Conservation (phyloP, 2,797 vertebrate genomes). For the Myotis planiceps region DNA sequence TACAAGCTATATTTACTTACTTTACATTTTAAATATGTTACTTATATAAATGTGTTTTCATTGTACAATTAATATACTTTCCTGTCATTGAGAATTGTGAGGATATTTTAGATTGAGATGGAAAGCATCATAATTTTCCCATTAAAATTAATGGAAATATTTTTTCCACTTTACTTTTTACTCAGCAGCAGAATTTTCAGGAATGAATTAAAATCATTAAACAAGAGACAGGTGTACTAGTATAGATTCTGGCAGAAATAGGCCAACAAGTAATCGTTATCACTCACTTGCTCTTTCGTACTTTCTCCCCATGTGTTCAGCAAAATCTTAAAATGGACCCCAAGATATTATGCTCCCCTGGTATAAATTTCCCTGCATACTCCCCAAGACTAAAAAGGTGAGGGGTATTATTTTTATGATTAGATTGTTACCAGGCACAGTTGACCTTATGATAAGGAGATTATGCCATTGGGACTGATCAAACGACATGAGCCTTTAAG, state of each 20-base stretch:
- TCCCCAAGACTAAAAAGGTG: background rate
- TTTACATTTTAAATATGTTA: background rate
- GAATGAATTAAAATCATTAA: constrained; percentile 12
- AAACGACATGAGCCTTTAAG: background rate
- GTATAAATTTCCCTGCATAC: background rate
- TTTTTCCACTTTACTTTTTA: background rate
- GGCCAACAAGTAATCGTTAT: background rate
- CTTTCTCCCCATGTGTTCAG: background rate
- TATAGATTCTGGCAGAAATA: background rate
- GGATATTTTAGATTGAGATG: background rate
- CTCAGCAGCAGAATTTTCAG: background rate
- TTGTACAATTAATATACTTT: background rate
- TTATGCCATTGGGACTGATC: background rate
- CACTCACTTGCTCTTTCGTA: background rate
- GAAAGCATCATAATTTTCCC: background rate
- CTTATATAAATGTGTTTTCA: constrained; percentile 5
- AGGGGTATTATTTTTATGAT: background rate
- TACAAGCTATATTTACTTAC: background rate
- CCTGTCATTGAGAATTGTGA: background rate
- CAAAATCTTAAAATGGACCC: background rate
- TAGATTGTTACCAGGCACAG: background rate
- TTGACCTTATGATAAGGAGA: background rate
- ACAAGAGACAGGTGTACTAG: background rate
- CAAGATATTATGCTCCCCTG: background rate
- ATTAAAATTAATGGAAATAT: background rate